These are phyloP conservation scores for Mola mola DNA, from an alignment of 2,113 vertebrate genomes.

Conservation along the genomic window DNA sequence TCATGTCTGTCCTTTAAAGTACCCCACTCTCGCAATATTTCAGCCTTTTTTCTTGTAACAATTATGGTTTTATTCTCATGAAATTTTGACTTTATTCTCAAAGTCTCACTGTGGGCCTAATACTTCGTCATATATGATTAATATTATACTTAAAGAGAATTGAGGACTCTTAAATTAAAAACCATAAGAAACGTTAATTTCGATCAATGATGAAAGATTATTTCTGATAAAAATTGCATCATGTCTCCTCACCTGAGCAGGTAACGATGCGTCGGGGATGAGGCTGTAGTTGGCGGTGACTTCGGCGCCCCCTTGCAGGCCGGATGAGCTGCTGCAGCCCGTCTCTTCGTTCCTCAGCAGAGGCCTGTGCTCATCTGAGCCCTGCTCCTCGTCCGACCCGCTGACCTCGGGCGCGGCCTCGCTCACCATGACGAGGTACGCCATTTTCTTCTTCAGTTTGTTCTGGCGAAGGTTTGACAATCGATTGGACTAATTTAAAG, in stretches of 20 bases:
- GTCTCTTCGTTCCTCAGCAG: conserved; percentile 56
- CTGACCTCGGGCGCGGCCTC: conserved; percentile 44
- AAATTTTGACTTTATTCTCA: no score
- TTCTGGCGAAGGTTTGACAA: conserved; percentile 54
- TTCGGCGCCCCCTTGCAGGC: conserved; percentile 52
- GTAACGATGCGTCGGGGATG: conserved; percentile 65
- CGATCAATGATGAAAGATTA: no score
- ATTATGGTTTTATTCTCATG: no score
- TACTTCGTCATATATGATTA: no score
- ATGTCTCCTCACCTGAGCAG: conserved; percentile 70
- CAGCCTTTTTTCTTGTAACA: no score
- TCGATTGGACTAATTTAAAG: neutral
- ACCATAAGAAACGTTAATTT: no score
- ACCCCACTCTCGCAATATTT: no score
- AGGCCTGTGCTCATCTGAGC: conserved; percentile 71
- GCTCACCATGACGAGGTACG: conserved; percentile 72
- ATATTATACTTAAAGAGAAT: no score
- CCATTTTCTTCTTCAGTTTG: conserved; percentile 77
- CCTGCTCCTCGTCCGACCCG: conserved; percentile 26
- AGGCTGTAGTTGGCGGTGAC: conserved; percentile 74
- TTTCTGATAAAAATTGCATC: neutral
- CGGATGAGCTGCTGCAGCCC: conserved; percentile 18
- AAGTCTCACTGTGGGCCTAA: no score
- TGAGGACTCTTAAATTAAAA: no score
- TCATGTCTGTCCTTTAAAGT: no score